Evolutionary conservation across 2,113 vertebrate genomes (phyloP), one percentile per base, ranked within the genome.

Genomic region (Pterophyllum scalare): DNA sequence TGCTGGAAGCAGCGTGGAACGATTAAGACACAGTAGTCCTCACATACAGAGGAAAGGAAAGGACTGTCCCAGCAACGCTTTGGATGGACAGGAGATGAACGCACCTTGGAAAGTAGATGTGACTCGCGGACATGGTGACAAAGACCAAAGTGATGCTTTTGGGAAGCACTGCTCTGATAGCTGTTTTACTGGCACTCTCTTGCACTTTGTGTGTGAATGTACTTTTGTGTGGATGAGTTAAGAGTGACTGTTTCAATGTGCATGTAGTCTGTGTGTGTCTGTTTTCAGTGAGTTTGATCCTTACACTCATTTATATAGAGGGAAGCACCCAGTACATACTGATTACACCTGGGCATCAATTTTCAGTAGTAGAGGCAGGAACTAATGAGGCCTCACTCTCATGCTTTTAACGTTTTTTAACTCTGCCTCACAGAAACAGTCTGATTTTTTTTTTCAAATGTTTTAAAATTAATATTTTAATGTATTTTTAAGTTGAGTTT

Each of bases 131-230:
- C 83, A 59, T 26, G 46, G 70, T 70, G 82, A 89, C 35, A 57
- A 62, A 75, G 86, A 91, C 88, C 87, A 90, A 70, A 88, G 83
- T 31, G 62, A 90, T 60, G 72, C 86, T 82, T 82, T 59, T 82
- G 72, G 81, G 77, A 90, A 90, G 87, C 90, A 83, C 85, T 81
- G 91, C 89, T 89, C 86, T 81, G 59, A 75, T 67, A 81, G 85
- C 88, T 93, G 75, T 90, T 91, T 84, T 84, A 87, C 67, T 75
- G 88, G 93, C 93, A 89, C 91, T 88, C 87, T 89, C 83, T 93
- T 92, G 94, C 94, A 95, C 94, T 95, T 94, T 93, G 82, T 88
- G 83, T 92, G 80, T 90, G 89, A 77, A 82, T 88, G 85, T 87
- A 82, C 56, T 77, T 86, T 35, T 77, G 67, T 80, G 62, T 85